Evolutionary conservation across 1,140 invertebrate species (phyloP), one percentile per base, ranked within the genome.

Genomic region (Whitmania pigra): DNA sequence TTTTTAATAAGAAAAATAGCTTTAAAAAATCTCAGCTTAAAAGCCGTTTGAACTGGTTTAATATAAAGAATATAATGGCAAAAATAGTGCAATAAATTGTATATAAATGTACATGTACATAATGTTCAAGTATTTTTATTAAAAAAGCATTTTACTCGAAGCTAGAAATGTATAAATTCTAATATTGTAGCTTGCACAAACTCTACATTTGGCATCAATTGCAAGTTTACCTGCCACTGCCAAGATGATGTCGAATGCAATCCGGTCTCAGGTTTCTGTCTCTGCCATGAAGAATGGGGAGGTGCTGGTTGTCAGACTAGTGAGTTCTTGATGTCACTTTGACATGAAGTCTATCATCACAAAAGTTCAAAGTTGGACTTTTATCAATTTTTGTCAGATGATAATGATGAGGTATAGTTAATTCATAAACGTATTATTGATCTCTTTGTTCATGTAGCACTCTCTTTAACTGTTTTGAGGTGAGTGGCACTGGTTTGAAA

Each of bases 281-380:
- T 25, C 18, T 73, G 72, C 31, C 20, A 73, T 63, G 49, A 71
- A n/a, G 67, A 76, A 5, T 71, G 77, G 40, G 75, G 76, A 13
- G 79, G 79, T n/a, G 36, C 73, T 27, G 57, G 69, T 13, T 74
- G 73, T 60, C 73, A 74, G 67, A 74, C 36, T 20, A 69, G 73
- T 74, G 40, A 71, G 69, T 71, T 43, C 43, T 49, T 49, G 43
- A 6, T 7, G 13, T 67, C 4, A 63, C 0, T 63, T 63, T 31
- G 57, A 25, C 18, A 13, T 63, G 2, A 31, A 63, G 20, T 15
- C 2, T 11, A 13, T 0, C 20, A 13, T 63, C 18, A n/a, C 22
- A 15, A 63, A 11, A 31, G 18, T 63, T 63, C 29, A 49, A 15
- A 49, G 43, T 49, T 49, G 11, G 43, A 49, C 43, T 49, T 13